Percentiles rank a stretch among this genome's conserved stretches.
Evolutionary conservation across 2,113 vertebrate species (phyloP).

Genomic region (Cyanoramphus novaezelandiae): DNA sequence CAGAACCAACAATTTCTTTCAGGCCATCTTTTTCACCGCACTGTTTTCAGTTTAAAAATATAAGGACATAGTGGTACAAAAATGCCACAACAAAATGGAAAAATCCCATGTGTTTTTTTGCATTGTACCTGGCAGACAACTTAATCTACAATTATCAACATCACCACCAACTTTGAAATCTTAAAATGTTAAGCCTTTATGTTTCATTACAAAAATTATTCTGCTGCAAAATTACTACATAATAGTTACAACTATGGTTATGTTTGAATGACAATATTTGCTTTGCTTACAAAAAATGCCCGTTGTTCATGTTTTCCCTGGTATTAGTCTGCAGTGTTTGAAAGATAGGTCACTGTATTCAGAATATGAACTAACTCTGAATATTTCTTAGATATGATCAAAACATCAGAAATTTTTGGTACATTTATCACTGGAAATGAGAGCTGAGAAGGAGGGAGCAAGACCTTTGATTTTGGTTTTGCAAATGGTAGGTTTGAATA

Average conservation of each 20-base stretch:
- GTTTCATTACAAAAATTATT: neutral
- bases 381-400: neutral
- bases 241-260: neutral
- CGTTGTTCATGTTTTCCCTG: neutral
- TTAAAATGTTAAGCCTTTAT: neutral
- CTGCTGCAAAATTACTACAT: neutral
- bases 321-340: neutral
- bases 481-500: neutral
- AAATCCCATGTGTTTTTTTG: neutral
- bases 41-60: neutral
- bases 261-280: neutral
- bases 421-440: neutral
- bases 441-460: neutral
- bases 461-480: neutral
- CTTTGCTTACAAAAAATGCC: neutral
- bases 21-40: neutral
- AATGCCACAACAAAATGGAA: neutral
- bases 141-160: neutral
- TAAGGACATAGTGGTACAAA: neutral
- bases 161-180: neutral
- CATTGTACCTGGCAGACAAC: neutral
- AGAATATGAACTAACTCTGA: neutral
- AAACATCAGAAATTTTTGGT: neutral
- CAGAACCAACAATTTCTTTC: neutral
- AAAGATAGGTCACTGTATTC: neutral